Base-by-base conservation (phyloP, 2,113 vertebrate species). In the Polypterus bichir region DNA sequence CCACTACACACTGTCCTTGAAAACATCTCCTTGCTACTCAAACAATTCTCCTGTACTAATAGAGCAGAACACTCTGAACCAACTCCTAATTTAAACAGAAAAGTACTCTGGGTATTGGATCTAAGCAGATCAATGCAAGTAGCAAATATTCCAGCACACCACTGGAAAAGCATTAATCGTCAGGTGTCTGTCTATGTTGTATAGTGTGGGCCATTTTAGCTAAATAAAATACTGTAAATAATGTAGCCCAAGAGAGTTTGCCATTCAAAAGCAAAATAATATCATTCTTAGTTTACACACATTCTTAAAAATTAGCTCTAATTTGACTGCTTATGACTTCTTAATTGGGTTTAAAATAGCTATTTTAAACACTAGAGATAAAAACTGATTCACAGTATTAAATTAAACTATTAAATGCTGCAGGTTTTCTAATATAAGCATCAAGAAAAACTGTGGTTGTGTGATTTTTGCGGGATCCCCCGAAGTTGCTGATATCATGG, bases 41-140 rank as follows among this genome's bases (percentile, higher is more conserved):
- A 81, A 63, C 59, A 77, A 65, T 63, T 72, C 59, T 49, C 46
- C 69, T 67, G 47, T 4, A 5, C 75, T 79, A 74, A 78, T 65
- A 75, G 60, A 81, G 70, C 11, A 60, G 68, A 70, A 75, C 65
- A 74, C 75, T 73, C 55, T 68, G 48, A 66, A 78, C 47, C 77
- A 64, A 76, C 72, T 81, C 66, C 68, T 73, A 77, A 79, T 79
- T 86, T 82, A 83, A 80, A 85, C 61, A 77, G 68, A 73, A 84
- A 83, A 56, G 68, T 67, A 72, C 69, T 71, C 71, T 65, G 69
- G 73, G 68, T 74, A 70, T 75, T 80, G 73, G 66, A 79, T 77
- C 72, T 77, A 70, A 47, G 48, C 72, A 68, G 72, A 86, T 87
- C 79, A 82, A 80, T 78, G 74, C 74, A 70, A 59, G 57, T 59